Base-by-base conservation (phyloP, 92 coral and sea anemone genomes). In the Zoanthus sociatus region DNA sequence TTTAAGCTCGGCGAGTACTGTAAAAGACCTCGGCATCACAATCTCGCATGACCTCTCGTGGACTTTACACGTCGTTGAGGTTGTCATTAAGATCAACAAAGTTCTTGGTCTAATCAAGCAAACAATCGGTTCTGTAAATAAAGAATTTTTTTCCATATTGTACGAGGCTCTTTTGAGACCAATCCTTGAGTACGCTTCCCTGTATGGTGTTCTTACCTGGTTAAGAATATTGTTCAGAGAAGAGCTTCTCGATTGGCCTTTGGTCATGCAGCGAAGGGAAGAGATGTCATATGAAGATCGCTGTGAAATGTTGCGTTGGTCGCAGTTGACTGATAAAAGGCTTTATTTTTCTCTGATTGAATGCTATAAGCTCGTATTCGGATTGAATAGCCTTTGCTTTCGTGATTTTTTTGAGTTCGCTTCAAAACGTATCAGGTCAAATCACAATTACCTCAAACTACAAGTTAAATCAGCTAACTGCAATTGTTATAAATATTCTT, bases 111-210 rank as follows among this genome's bases (percentile, higher is more conserved):
- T 82, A 14, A 86, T 88, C 68, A 73, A 88, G 45, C 87, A 83
- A 11, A 64, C 82, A 0, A 30, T 88, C 20, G 83, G 91, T n/a
- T 9, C 54, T 12, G 82, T 72, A 13, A 75, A 88, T 18, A 20
- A 69, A 18, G 12, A 67, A 44, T 63, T 88, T 6, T 81, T 88
- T 46, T 70, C 87, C 15, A 73, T 44, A 77, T 74, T 81, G 73
- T 88, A 81, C 87, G 75, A 82, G 83, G 14, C 91, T 21, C 64
- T 73, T 55, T 78, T 82, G 66, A 53, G 37, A 58, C 91, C 91
- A 5, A 82, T 83, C 74, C 66, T 87, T 13, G 90, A 87, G 61
- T 87, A 87, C 71, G 47, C 53, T 12, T 71, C 30, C 88, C 88
- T 20, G 91, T 82, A 15, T 88, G 88, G 91, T 47, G 51, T 47